Base-by-base conservation (phyloP, 2,113 vertebrate species). In the Peromyscus leucopus region DNA sequence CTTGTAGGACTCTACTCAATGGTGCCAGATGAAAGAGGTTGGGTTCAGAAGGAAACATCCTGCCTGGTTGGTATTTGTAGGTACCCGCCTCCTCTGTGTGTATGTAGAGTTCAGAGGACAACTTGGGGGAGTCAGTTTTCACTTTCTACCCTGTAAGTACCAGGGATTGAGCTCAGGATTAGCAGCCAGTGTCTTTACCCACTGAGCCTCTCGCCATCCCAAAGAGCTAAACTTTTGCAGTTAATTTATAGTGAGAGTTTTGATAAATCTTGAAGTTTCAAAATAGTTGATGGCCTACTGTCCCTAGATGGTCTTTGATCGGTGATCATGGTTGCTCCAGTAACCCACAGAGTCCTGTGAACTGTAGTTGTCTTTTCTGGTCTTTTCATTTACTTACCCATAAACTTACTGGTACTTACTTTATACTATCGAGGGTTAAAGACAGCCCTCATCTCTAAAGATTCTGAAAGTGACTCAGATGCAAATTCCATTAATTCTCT, bases 1-100 rank as follows among this genome's bases (percentile, higher is more conserved):
- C 10, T 0, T 22, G 6, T 26, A 28, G 55, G 46, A 26, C 0
- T 10, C 0, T 0, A 28, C 3, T 57, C 42, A 89, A 17, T 1
- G 46, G 46, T 75, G 2, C 7, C 80, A 31, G 17, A 19, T 10
- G 3, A 13, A 5, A 13, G 3, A 7, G 3, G 3, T 0, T 24
- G 1, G 1, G 39, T 10, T 12, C 57, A 22, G 39, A 26, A 69
- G 8, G 28, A n/a, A 26, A 85, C 74, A 24, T 21, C 21, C 5
- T 67, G 3, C 7, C n/a, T 28, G 16, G n/a, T 26, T 83, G 46
- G 42, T 36, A 9, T 22, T 13, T 89, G 84, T 22, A 83, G 46
- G 22, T n/a, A 15, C 67, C 33, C 0, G 0, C 67, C 16, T 5
- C 67, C 15, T 2, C 39, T 7, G 11, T 12, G 26, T 12, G 11